phyloP scores from a whole-genome alignment of 2,797 vertebrate genomes.

The Dromococcyx pavoninus region DNA sequence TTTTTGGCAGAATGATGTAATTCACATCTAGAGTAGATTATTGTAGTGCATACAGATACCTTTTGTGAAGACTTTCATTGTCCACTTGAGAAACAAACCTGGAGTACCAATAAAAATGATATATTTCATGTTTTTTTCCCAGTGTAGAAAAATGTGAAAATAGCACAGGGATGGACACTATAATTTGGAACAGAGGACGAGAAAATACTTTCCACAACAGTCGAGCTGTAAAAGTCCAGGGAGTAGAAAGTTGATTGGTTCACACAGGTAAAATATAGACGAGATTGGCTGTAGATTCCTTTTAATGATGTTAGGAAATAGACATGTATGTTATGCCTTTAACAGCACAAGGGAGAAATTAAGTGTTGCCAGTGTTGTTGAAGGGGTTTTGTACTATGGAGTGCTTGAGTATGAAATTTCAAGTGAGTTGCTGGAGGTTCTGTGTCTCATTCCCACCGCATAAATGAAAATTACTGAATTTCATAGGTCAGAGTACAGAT shows the following conservation, averaged over 20 bases:
- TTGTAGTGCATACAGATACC: not conserved
- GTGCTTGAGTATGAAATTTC: not conserved
- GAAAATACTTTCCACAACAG: not conserved
- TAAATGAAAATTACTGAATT: not conserved
- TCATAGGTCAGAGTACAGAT: not conserved
- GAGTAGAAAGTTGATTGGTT: not conserved
- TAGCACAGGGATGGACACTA: not conserved
- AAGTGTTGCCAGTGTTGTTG: not conserved
- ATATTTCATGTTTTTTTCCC: not conserved
- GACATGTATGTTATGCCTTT: not conserved
- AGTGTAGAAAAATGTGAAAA: not conserved
- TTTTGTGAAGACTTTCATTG: not conserved
- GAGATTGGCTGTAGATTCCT: not conserved
- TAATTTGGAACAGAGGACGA: not conserved
- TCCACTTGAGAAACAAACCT: not conserved
- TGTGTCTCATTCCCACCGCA: not conserved
- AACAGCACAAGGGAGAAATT: not conserved
- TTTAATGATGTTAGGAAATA: not conserved
- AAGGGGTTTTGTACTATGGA: fast-evolving
- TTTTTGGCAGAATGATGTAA: not conserved
- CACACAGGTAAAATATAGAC: not conserved
- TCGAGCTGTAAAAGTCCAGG: not conserved
- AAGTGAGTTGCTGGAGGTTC: not conserved
- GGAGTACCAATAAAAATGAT: not conserved
- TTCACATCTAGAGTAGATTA: not conserved